Base-by-base conservation (phyloP, 1,140 invertebrate species). In the Danaus plexippus region DNA sequence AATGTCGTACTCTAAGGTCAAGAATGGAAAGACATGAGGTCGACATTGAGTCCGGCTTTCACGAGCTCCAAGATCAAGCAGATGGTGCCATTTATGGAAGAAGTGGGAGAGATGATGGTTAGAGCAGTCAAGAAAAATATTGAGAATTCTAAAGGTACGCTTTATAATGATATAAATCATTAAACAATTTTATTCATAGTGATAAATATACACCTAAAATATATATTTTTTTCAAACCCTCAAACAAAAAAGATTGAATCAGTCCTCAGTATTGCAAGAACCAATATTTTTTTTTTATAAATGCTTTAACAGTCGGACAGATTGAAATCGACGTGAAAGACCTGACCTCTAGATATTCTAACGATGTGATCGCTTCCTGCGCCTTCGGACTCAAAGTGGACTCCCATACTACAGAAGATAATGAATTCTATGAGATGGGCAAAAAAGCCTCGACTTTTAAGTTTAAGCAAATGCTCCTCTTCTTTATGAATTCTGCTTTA, bases 351-450 rank as follows among this genome's bases (percentile, higher is more conserved):
- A 77, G 87, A 9, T 90, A 88, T 47, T 88, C 90, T 0, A 90
- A 87, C 42, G 90, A 91, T 66, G 88, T 91, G 12, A 68, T 73
- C 22, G 71, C 71, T 1, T 60, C 66, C 1, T 71, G 68, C 41
- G 66, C 68, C 6, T 91, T 90, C 64, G 90, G 90, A 0, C 67
- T 90, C 9, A 77, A 89, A 64, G 82, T 89, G 7, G 83, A 91
- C 57, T 89, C 90, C 0, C 79, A 89, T 12, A 76, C 80, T 11
- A 77, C 90, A 2, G 75, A 90, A 3, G 72, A 76, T 0, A 67
- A 89, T 8, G 69, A 87, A 53, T 89, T 89, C 68, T 91, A 88
- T 47, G 47, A 59, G 55, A 84, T 87, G 69, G 89, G 89, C 9
- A 87, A 83, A 43, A 72, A 68, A 13, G 63, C 59, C 12, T 55